Evolutionary conservation across 2,113 vertebrate genomes (phyloP).

Genomic region (Petrocephalus microphthalmus): DNA sequence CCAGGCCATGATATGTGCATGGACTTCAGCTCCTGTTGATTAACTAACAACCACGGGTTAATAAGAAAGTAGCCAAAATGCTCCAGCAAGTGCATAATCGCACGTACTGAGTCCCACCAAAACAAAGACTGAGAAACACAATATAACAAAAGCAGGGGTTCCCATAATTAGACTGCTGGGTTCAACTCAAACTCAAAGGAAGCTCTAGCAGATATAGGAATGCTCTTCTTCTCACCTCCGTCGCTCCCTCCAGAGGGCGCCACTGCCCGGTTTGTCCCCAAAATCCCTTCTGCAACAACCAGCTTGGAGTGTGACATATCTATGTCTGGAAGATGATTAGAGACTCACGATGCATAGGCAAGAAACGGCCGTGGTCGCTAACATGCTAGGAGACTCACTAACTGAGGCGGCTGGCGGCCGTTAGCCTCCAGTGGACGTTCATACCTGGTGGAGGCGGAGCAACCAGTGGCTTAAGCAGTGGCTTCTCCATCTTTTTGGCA

Average conservation of each 20-base stretch:
- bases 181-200: not conserved
- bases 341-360: not conserved
- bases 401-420: not conserved
- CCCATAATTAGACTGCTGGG: not conserved
- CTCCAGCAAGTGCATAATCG: not conserved
- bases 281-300: constrained; percentile 14
- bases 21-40: not conserved
- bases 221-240: constrained; percentile 35
- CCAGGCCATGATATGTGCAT: not conserved
- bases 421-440: not conserved
- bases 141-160: not conserved
- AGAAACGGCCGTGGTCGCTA: not conserved
- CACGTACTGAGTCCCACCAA: not conserved
- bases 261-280: constrained; percentile 21
- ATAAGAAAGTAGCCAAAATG: not conserved
- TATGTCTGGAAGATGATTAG: constrained; percentile 34
- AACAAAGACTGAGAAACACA: not conserved
- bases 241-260: constrained; percentile 32
- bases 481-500: constrained; percentile 95
- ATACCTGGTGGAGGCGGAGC: constrained; percentile 57
- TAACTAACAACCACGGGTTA: not conserved
- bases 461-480: constrained; percentile 71
- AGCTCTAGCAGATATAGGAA: not conserved
- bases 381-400: not conserved
- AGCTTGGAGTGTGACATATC: constrained; percentile 20